A percentile compares a stretch with the other conserved stretches of the same genome.
Conservation (phyloP, 2,888 invertebrate genomes). For the Caradrina clavipalpis region DNA sequence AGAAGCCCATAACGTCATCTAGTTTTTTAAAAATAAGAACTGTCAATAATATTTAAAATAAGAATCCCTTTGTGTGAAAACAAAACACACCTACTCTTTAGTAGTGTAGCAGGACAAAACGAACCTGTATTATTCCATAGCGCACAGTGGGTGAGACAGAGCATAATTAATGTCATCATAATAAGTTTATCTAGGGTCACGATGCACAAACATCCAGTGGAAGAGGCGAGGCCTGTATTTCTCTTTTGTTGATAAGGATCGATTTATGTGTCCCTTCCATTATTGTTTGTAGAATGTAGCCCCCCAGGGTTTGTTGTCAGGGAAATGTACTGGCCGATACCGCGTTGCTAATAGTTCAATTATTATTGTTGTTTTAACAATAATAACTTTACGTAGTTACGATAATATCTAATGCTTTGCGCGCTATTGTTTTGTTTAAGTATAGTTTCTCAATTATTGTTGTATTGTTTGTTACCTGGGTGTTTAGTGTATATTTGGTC, state of each 20-base stretch:
- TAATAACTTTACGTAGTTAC: slow-evolving; percentile 19
- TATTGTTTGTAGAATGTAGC: slow-evolving; percentile 63
- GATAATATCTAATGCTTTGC: slow-evolving; percentile 25
- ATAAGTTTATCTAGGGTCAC: slow-evolving; percentile 88
- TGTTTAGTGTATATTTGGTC: background rate
- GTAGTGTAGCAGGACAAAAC: slow-evolving; percentile 35
- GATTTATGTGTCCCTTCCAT: slow-evolving; percentile 68
- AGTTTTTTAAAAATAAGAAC: background rate
- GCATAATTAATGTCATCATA: slow-evolving; percentile 87
- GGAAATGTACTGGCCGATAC: slow-evolving; percentile 53
- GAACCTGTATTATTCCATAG: slow-evolving; percentile 86
- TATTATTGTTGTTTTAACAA: slow-evolving; percentile 13
- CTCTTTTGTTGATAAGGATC: slow-evolving; percentile 75
- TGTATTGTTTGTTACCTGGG: background rate
- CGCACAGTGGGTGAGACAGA: slow-evolving; percentile 60
- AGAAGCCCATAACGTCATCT: background rate
- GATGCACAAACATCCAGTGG: slow-evolving; percentile 80
- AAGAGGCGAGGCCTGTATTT: slow-evolving; percentile 71
- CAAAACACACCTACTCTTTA: slow-evolving; percentile 24
- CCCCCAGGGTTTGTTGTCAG: slow-evolving; percentile 75
- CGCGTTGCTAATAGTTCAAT: slow-evolving; percentile 13
- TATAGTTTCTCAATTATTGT: too few relatives aligned
- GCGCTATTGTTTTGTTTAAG: slow-evolving; percentile 17
- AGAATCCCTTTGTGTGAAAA: slow-evolving; percentile 24
- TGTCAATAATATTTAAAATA: background rate